Percentiles rank a stretch among this genome's conserved stretches.
phyloP scores from a whole-genome alignment of 2,888 invertebrate genomes.

The Thalpophila matura region DNA sequence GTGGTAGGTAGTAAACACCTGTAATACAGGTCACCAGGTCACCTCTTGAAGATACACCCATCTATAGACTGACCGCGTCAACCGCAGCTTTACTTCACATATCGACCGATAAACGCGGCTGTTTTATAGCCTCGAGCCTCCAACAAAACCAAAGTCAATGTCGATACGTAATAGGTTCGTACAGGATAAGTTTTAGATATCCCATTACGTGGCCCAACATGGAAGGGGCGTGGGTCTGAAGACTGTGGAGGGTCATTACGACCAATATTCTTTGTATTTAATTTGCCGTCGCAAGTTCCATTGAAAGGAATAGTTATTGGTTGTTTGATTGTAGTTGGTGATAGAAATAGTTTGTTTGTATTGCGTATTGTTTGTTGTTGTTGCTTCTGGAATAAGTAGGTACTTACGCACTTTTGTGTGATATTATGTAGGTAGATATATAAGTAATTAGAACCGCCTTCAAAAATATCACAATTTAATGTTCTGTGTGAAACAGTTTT shows the following conservation, averaged over 20 bases:
- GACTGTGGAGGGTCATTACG: constrained; percentile 64
- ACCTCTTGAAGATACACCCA: too few species aligned
- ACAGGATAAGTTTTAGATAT: constrained; percentile 60
- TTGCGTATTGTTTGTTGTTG: not conserved
- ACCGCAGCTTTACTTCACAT: too few species aligned
- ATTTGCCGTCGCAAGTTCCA: constrained; percentile 40
- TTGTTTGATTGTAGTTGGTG: constrained; percentile 7
- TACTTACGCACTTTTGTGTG: too few species aligned
- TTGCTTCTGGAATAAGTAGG: not conserved
- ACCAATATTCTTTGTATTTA: constrained; percentile 65
- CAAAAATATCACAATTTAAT: too few species aligned
- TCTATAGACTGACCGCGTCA: too few species aligned
- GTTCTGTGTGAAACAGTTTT: too few species aligned
- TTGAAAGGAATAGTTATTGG: constrained; percentile 42
- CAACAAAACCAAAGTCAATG: constrained; percentile 36
- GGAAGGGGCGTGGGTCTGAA: constrained; percentile 73
- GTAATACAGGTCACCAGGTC: too few species aligned
- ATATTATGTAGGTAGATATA: too few species aligned
- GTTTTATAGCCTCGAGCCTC: too few species aligned
- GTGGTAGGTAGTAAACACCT: too few species aligned
- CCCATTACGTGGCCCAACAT: constrained; percentile 75
- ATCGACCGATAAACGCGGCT: too few species aligned
- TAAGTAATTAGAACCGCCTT: too few species aligned
- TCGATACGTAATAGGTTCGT: constrained; percentile 44
- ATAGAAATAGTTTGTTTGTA: not conserved